Percentiles rank a stretch among this genome's conserved stretches.
These are phyloP conservation scores for Dysidea cf. avara DNA, from an alignment of 37 sponge, comb jelly and placozoan species.

Conservation along the genomic window DNA sequence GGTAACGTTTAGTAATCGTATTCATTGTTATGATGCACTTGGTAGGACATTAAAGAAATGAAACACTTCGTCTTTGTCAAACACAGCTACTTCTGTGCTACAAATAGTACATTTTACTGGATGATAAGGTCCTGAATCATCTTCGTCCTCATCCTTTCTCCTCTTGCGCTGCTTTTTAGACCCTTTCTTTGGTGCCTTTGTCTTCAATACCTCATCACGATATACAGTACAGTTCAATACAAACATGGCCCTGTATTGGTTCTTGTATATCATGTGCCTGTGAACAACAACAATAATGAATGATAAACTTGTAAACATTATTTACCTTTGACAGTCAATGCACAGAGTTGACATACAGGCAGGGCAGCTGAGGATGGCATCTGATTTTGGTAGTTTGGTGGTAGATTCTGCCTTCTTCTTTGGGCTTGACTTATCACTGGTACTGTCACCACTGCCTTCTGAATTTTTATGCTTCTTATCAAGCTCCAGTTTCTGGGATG, in stretches of 20 bases:
- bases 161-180: background rate
- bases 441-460: background rate
- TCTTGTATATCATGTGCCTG: constrained; percentile 80
- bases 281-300: background rate
- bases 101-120: constrained; percentile 84
- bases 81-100: constrained; percentile 92
- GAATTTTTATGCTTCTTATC: background rate
- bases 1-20: no score
- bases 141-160: background rate
- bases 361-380: constrained; percentile 88
- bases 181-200: constrained; percentile 9
- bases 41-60: constrained; percentile 94
- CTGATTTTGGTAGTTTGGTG: constrained; percentile 44
- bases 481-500: background rate
- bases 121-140: constrained; percentile 50
- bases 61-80: constrained; percentile 84
- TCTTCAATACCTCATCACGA: constrained; percentile 63
- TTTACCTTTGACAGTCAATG: constrained; percentile 89
- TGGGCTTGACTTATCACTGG: background rate
- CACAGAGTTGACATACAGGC: constrained; percentile 88
- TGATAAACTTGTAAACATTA: background rate
- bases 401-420: background rate
- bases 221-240: constrained; percentile 79
- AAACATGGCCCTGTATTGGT: constrained; percentile 96
- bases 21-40: constrained; percentile 53